These are phyloP conservation scores for Leucozona laternaria DNA, from an alignment of 2,888 invertebrate species.

Conservation along the genomic window DNA sequence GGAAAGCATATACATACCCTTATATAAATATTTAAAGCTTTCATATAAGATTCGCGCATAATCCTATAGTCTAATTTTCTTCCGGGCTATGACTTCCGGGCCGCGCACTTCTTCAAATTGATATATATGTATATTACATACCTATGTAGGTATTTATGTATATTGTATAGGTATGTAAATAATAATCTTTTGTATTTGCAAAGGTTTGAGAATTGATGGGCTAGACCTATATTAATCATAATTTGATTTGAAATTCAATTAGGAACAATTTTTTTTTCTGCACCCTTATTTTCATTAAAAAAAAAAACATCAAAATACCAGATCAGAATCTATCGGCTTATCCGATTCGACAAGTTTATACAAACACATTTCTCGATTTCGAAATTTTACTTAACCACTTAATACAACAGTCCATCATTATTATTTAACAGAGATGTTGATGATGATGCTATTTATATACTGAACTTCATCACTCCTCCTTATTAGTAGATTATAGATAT, in stretches of 20 bases:
- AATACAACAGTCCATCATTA: constrained; percentile 11
- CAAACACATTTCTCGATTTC: background rate
- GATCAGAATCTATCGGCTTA: background rate
- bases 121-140: too few species aligned
- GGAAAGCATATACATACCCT: too few species aligned
- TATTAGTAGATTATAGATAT: constrained; percentile 26
- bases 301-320: background rate
- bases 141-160: too few species aligned
- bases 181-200: too few species aligned
- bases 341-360: background rate
- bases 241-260: constrained; percentile 11
- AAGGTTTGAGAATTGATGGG: too few species aligned
- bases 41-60: too few species aligned
- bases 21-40: too few species aligned
- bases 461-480: constrained; percentile 58
- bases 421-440: constrained; percentile 20
- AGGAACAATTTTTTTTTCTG: background rate
- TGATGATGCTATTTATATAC: background rate
- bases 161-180: too few species aligned
- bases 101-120: too few species aligned
- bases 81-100: too few species aligned
- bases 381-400: constrained; percentile 13
- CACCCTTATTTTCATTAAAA: background rate
- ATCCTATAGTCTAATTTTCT: too few species aligned
- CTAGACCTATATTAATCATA: background rate